Evolutionary conservation across 2,113 vertebrate genomes (phyloP).

Genomic region (Ciconia maguari): DNA sequence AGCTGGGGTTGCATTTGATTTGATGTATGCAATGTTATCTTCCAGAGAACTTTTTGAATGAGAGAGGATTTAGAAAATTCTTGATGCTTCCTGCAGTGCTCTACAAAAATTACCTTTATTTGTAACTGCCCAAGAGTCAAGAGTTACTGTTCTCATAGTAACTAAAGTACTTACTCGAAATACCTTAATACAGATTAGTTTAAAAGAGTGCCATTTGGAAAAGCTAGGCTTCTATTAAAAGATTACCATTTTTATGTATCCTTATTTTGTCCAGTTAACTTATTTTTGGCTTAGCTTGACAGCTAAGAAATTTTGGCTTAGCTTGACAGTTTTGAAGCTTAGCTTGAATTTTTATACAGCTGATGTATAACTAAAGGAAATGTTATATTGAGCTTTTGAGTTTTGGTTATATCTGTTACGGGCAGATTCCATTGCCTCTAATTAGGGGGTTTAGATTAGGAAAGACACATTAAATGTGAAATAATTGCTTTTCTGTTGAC

Average conservation of each 20-base stretch:
- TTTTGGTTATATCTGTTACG: not conserved
- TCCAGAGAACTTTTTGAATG: not conserved
- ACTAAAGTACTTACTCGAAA: not conserved
- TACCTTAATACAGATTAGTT: not conserved
- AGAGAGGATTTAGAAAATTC: not conserved
- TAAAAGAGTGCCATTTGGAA: not conserved
- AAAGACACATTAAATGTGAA: not conserved
- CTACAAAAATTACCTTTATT: not conserved
- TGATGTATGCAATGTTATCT: not conserved
- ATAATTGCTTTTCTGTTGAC: not conserved
- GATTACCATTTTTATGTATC: not conserved
- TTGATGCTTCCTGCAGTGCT: not conserved
- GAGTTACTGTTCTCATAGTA: not conserved
- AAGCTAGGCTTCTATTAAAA: not conserved
- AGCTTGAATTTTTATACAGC: not conserved
- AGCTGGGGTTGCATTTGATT: not conserved
- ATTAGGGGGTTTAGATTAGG: not conserved
- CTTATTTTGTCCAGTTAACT: not conserved
- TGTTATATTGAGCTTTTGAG: not conserved
- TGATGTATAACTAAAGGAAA: not conserved
- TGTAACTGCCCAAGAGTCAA: not conserved
- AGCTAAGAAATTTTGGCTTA: not conserved
- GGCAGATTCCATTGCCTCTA: not conserved
- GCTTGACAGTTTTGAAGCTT: too few relatives aligned
- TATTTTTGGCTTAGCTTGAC: not conserved